Conservation (phyloP, 1,140 invertebrate species). For the Phocides pigmalion region DNA sequence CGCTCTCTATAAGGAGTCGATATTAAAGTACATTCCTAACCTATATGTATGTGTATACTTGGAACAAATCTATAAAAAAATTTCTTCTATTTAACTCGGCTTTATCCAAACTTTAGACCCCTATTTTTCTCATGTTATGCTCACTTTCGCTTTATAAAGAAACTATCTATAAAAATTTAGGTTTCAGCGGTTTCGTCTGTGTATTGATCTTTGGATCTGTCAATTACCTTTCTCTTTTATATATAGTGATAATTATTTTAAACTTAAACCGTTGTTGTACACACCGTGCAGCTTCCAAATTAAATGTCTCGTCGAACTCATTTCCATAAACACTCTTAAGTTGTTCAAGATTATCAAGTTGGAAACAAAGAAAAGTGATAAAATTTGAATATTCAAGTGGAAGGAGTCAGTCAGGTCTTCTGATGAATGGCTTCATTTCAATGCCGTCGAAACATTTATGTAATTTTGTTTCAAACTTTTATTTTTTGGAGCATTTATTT, state of each 20-base stretch:
- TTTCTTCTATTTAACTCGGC: too few relatives aligned
- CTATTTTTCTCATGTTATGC: too few relatives aligned
- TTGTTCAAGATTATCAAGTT: constrained; percentile 18
- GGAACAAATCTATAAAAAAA: too few relatives aligned
- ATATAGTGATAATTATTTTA: background rate
- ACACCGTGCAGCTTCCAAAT: background rate
- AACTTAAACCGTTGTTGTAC: background rate
- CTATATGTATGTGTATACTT: too few relatives aligned
- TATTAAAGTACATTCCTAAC: too few relatives aligned
- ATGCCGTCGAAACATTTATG: constrained; percentile 6
- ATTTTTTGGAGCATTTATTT: too few relatives aligned
- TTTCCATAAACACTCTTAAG: constrained; percentile 18
- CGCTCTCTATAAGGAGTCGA: too few relatives aligned
- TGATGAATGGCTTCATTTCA: constrained; percentile 33
- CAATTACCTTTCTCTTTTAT: background rate
- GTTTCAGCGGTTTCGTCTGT: background rate
- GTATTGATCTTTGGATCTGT: background rate
- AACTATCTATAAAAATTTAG: too few relatives aligned
- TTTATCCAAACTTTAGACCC: too few relatives aligned
- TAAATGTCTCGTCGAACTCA: constrained; percentile 13
- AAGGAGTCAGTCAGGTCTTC: constrained; percentile 29
- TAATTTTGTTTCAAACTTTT: background rate
- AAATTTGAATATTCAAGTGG: constrained; percentile 37
- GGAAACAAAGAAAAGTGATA: constrained; percentile 38
- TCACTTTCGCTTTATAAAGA: too few relatives aligned